Base-by-base conservation (phyloP, 2,797 vertebrate species). In the Apogon talboti region DNA sequence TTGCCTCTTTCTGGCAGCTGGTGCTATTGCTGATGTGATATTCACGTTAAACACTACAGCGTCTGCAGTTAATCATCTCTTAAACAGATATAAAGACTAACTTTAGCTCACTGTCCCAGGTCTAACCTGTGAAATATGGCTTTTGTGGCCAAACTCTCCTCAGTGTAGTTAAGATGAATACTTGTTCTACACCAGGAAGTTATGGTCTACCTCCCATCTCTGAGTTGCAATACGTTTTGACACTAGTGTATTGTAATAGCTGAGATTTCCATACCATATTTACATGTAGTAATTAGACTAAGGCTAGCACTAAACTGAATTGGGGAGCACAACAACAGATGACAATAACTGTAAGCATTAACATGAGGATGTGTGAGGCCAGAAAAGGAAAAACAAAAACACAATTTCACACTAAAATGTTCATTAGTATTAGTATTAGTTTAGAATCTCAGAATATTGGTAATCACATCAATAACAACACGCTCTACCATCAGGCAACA, bases 401-500 rank as follows among this genome's bases (percentile, higher is more conserved):
- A 91, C 84, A 85, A 79, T 64, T 61, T 71, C 47, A 80, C 10
- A 61, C 24, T 71, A 53, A 55, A 53, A 66, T 71, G 40, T 76
- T 78, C 18, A 81, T 76, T 74, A 51, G 41, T 61, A 73, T 66
- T 83, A 65, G 53, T 79, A 79, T 69, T 71, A 66, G 63, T 77
- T 78, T 13, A 63, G 51, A 58, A 30, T 61, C 46, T 9, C 59
- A 69, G 45, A 57, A 13, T 38, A 72, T 53, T 66, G 21, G 21
- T 24, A 66, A 66, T 57, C 81, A 89, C 75, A 61, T 67, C 81
- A 92, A 86, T 87, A 79, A 74, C 67, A 67, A 80, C 71, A 82
- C 74, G 19, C 57, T 74, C 82, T 84, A 88, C 62, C 66, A 68
- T 74, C 88, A 89, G 71, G 85, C 94, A 93, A 89, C 86, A 93